phyloP scores from a whole-genome alignment of 2,113 vertebrate genomes.

The Dipodomys ordii region DNA sequence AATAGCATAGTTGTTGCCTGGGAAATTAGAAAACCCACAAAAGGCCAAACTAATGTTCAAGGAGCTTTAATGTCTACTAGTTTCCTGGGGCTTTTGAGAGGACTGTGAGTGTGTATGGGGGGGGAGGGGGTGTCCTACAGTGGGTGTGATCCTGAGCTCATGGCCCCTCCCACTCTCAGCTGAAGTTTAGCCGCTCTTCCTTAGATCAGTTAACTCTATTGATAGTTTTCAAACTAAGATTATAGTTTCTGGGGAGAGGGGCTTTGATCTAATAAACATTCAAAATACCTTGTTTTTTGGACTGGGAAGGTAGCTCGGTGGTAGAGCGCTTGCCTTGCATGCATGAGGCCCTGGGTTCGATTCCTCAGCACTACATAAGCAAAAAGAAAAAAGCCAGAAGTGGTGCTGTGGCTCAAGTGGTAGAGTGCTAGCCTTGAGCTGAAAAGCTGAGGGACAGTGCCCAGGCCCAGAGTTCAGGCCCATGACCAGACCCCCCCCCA shows the following conservation, averaged over 20 bases:
- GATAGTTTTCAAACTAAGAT: not conserved
- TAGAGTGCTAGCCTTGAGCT: no score
- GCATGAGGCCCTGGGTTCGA: no score
- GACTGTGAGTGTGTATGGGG: no score
- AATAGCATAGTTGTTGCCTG: not conserved
- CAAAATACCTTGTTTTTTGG: not conserved
- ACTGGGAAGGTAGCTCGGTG: no score
- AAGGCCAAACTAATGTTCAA: not conserved
- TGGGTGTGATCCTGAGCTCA: not conserved
- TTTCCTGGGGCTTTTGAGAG: not conserved
- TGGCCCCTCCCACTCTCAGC: no score
- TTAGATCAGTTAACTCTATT: not conserved
- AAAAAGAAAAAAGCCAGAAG: no score
- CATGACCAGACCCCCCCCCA: no score
- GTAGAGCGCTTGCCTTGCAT: no score
- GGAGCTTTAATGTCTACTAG: not conserved
- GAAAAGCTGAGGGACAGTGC: no score
- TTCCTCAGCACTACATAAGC: no score
- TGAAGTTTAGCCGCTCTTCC: not conserved
- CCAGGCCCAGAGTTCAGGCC: no score
- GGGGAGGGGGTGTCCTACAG: not conserved
- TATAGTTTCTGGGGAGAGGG: not conserved
- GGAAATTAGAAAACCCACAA: constrained; percentile 8
- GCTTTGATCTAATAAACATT: not conserved
- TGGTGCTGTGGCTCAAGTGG: no score